Evolutionary conservation across 2,797 vertebrate species (phyloP).

Genomic region (Coluber constrictor): DNA sequence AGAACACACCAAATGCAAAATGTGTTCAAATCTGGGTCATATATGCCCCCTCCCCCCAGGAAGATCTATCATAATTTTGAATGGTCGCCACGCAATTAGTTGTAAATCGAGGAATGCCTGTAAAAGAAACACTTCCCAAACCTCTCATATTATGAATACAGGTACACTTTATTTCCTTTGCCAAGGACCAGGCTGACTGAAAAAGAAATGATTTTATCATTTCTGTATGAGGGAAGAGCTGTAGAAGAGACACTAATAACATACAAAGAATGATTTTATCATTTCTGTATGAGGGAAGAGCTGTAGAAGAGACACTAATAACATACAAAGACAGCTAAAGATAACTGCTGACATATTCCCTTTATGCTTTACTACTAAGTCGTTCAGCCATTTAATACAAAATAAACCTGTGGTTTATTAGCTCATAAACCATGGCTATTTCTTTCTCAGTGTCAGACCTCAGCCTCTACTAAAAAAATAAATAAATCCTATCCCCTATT

Average conservation of each 20-base stretch:
- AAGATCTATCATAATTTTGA: not conserved
- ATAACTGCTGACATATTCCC: slow-evolving; percentile 44
- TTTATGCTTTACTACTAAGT: slow-evolving; percentile 33
- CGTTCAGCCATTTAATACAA: slow-evolving; percentile 38
- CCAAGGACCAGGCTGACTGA: slow-evolving; percentile 19
- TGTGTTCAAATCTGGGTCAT: not conserved
- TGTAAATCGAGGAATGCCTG: not conserved
- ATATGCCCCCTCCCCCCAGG: no score
- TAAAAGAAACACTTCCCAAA: slow-evolving; percentile 50
- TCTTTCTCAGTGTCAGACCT: slow-evolving; percentile 20
- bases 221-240: slow-evolving; percentile 26
- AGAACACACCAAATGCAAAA: not conserved
- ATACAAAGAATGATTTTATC: slow-evolving; percentile 45
- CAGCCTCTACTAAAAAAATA: slow-evolving; percentile 19
- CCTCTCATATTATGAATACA: slow-evolving; percentile 30
- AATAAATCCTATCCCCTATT: not conserved
- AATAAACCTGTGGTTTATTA: slow-evolving; percentile 38
- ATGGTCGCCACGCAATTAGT: not conserved
- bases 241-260: slow-evolving; percentile 20
- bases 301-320: slow-evolving; percentile 24
- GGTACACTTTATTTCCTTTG: slow-evolving; percentile 39
- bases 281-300: slow-evolving; percentile 25
- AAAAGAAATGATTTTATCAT: slow-evolving; percentile 43
- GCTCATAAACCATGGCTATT: slow-evolving; percentile 35
- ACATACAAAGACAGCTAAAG: slow-evolving; percentile 39